Percentiles rank a stretch among this genome's conserved stretches.
These are phyloP conservation scores for Cephonodes hylas DNA, from an alignment of 2,888 invertebrate species.

Conservation along the genomic window DNA sequence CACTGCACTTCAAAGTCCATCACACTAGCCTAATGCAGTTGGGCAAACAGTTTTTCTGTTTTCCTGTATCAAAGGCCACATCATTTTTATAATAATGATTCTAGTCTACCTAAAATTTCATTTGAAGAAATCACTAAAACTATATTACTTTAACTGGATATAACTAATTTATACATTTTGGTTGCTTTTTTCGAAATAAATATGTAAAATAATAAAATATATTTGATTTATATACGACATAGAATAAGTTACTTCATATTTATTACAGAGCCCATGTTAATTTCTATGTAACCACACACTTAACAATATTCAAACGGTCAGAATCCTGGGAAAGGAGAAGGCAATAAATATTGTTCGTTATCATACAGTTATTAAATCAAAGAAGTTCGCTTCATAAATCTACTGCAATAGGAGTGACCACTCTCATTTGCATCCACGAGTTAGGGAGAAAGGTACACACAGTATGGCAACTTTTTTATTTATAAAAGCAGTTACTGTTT, in stretches of 20 bases:
- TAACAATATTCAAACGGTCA: conserved; percentile 38
- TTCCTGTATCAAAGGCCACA: background rate
- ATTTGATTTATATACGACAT: no score
- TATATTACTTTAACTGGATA: no score
- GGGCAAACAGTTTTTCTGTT: no score
- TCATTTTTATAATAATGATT: no score
- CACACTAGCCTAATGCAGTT: no score
- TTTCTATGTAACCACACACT: conserved; percentile 22
- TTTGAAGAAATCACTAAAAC: no score
- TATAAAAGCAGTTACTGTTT: no score
- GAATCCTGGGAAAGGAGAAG: conserved; percentile 47
- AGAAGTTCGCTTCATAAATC: conserved; percentile 65
- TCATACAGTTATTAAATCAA: conserved; percentile 69
- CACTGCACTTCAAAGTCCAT: no score
- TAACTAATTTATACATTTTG: no score
- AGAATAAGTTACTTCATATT: background rate
- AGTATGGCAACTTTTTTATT: background rate
- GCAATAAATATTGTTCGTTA: conserved; percentile 72
- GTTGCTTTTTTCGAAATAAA: no score
- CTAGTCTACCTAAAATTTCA: no score
- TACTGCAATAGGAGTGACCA: conserved; percentile 74
- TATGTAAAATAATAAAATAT: no score
- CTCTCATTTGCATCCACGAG: background rate
- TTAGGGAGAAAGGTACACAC: background rate
- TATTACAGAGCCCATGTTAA: background rate